A percentile compares a stretch with the other conserved stretches of the same genome.
These are phyloP conservation scores for Drosophila sturtevanti DNA, from an alignment of 1,140 invertebrate species.

Conservation along the genomic window DNA sequence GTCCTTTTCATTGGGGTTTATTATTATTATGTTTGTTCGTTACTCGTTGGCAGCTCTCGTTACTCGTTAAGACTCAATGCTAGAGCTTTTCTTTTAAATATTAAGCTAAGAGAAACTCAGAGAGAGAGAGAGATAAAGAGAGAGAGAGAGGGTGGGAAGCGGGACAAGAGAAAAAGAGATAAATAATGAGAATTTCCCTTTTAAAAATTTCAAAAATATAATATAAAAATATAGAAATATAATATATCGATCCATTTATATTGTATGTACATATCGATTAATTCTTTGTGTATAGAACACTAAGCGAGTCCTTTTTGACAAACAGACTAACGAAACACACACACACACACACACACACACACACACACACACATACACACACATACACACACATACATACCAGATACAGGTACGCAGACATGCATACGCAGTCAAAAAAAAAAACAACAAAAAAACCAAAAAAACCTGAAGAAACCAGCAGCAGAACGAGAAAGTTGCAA, in stretches of 20 bases:
- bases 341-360: background rate
- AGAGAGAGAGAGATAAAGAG: background rate
- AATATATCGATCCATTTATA: background rate
- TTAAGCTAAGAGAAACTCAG: background rate
- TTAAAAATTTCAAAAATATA: background rate
- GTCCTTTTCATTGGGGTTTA: background rate
- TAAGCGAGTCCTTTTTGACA: background rate
- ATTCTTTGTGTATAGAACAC: background rate
- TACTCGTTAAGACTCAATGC: background rate
- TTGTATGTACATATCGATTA: constrained; percentile 1
- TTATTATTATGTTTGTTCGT: background rate
- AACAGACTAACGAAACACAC: constrained; percentile 29
- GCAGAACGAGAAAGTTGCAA: constrained; percentile 18
- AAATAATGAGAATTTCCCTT: background rate
- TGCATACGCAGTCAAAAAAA: constrained; percentile 33
- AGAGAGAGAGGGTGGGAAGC: background rate
- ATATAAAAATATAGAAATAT: too few species aligned
- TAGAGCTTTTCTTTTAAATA: background rate
- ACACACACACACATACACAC: background rate
- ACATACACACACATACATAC: background rate
- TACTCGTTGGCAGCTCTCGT: background rate
- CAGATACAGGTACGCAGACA: background rate
- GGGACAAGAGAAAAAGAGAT: background rate
- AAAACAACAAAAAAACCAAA: too few species aligned
- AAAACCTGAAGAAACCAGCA: too few species aligned